Evolutionary conservation across 2,113 vertebrate species (phyloP).

Genomic region (Typhlomys cinereus): DNA sequence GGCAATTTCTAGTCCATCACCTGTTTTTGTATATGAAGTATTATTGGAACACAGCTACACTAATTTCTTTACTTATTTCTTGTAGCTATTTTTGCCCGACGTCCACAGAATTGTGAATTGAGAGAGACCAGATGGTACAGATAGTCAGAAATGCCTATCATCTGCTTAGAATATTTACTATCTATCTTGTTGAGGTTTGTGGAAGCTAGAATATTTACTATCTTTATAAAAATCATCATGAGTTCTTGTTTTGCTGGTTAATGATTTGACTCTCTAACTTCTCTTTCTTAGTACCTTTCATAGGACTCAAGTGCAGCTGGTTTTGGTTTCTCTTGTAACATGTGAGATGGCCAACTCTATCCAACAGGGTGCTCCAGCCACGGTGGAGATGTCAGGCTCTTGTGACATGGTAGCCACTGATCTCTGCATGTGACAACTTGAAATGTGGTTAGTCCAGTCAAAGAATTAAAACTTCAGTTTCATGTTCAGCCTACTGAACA

Average conservation of each 20-base stretch:
- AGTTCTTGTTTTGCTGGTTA: not conserved
- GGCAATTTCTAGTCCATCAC: not conserved
- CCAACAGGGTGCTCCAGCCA: not conserved
- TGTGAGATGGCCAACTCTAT: not conserved
- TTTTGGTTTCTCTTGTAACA: not conserved
- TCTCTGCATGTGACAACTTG: not conserved
- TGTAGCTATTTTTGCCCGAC: not conserved
- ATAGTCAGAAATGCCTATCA: not conserved
- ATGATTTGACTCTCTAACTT: not conserved
- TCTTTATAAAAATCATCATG: not conserved
- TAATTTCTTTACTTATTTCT: not conserved
- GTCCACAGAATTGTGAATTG: not conserved
- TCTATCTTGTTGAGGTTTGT: not conserved
- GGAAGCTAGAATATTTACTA: slow-evolving; percentile 22
- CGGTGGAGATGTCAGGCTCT: not conserved
- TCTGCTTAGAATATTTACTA: not conserved
- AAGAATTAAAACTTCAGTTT: not conserved
- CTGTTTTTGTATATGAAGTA: not conserved
- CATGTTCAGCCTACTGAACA: not conserved
- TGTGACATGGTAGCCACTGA: not conserved
- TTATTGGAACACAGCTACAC: not conserved
- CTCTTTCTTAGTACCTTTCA: not conserved
- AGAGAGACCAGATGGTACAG: not conserved
- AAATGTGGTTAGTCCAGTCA: not conserved
- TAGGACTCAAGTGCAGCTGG: not conserved